phyloP scores from a whole-genome alignment of 2,113 vertebrate genomes.

The Notechis scutatus region DNA sequence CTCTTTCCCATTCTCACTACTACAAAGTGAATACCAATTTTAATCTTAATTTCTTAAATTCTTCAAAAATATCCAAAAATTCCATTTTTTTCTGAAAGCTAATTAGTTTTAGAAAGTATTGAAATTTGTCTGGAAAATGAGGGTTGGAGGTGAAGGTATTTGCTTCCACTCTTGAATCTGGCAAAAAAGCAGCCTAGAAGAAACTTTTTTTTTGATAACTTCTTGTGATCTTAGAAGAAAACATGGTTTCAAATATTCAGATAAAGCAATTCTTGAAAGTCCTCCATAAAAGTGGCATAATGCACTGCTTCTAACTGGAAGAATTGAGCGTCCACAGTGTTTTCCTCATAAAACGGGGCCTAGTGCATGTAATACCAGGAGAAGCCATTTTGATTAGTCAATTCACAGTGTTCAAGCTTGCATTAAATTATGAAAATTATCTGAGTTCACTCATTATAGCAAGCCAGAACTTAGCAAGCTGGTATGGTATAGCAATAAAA shows the following conservation, averaged over 20 bases:
- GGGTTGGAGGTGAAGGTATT: neutral
- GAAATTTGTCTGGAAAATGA: neutral
- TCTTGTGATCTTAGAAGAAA: neutral
- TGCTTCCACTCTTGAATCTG: neutral
- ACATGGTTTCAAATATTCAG: neutral
- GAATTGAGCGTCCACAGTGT: neutral
- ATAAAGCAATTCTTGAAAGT: neutral
- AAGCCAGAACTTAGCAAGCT: neutral
- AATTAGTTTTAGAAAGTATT: neutral
- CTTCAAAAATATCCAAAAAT: neutral
- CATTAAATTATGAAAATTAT: neutral
- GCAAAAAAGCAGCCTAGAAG: neutral
- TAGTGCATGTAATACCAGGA: neutral
- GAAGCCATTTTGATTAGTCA: neutral
- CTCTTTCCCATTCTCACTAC: neutral
- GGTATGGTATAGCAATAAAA: neutral
- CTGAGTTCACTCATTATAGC: neutral
- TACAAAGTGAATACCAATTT: neutral
- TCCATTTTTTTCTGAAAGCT: neutral
- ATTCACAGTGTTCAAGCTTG: neutral
- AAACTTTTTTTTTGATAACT: neutral
- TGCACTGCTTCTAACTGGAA: neutral
- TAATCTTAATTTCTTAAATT: neutral
- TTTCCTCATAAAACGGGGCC: neutral
- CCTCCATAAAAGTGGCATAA: neutral